Evolutionary conservation across 2,888 invertebrate species (phyloP), one percentile per base, ranked within the genome.

Genomic region (Nesidiocoris tenuis): DNA sequence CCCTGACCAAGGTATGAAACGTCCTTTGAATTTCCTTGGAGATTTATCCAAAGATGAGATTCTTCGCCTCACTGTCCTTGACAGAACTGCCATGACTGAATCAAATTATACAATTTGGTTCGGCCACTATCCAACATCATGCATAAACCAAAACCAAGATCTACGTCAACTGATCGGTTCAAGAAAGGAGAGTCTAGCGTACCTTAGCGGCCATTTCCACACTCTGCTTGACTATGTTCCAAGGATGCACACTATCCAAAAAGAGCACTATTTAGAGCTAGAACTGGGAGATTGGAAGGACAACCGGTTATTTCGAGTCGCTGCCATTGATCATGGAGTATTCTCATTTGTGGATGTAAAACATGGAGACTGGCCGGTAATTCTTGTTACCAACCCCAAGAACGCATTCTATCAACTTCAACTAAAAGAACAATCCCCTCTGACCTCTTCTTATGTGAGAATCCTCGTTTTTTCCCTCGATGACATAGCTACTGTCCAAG

Each of bases 241-340:
- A 5, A 86, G 89, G 79, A 95, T 96, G 95, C 95, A 95, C 82
- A 91, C 94, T 0, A 85, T 91, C 80, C 96, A 96, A 82, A 89
- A 89, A 80, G 88, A 88, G 77, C 95, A 95, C 2, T 92, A 88
- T 82, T 85, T 96, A 77, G 96, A 96, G 84, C 85, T 96, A 76
- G 96, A 96, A 84, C 85, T 96, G 72, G 94, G 91, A 7, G 96
- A 96, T 85, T 96, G 96, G 95, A 96, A 94, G 84, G 92, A 93
- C 81, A 92, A 92, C 82, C 87, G 95, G 85, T 87, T 91, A 92
- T 94, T 87, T 84, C 88, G 96, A 56, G 83, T 96, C 67, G 88
- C 90, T 78, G 95, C 92, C n/a, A 88, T 96, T 79, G 96, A 96
- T 84, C 93, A 95, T 83, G 95, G 94, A 63, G 85, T 94, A 79